A percentile compares a stretch with the other conserved stretches of the same genome.
phyloP scores from a whole-genome alignment of 2,113 vertebrate species.

The Raja brachyura region DNA sequence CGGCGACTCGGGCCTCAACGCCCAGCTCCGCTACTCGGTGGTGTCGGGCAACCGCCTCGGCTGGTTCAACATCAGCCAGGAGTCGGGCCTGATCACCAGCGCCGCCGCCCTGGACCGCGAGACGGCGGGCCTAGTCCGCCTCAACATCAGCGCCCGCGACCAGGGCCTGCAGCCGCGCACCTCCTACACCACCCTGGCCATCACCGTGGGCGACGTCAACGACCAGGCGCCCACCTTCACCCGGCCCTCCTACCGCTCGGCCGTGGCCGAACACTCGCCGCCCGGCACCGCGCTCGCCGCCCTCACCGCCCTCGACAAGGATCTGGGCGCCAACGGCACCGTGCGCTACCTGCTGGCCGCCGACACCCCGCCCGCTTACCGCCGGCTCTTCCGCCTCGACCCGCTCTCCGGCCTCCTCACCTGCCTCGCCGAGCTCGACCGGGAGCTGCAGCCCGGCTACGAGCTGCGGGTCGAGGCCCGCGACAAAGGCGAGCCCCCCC shows the following conservation, averaged over 20 bases:
- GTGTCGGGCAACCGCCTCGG: constrained; percentile 87
- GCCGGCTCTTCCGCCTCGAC: constrained; percentile 74
- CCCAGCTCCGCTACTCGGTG: constrained; percentile 87
- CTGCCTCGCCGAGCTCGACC: constrained; percentile 69
- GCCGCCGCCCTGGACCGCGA: constrained; percentile 72
- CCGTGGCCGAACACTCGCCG: constrained; percentile 72
- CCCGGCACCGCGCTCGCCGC: constrained; percentile 75
- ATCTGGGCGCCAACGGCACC: constrained; percentile 87
- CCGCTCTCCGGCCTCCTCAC: constrained; percentile 70
- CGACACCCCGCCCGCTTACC: constrained; percentile 60
- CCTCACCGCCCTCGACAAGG: constrained; percentile 76
- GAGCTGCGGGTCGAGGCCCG: constrained; percentile 71
- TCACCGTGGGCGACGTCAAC: constrained; percentile 84
- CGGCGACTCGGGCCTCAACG: constrained; percentile 89
- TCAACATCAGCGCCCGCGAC: constrained; percentile 92
- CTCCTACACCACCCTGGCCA: constrained; percentile 79
- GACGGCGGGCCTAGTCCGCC: constrained; percentile 72
- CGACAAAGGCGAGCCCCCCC: constrained; percentile 75
- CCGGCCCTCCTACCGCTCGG: constrained; percentile 65
- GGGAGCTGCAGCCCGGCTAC: constrained; percentile 75
- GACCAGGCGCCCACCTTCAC: constrained; percentile 80
- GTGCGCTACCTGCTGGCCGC: constrained; percentile 77
- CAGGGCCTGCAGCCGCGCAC: constrained; percentile 89
- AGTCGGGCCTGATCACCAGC: constrained; percentile 89
- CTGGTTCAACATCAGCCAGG: constrained; percentile 91